phyloP scores from a whole-genome alignment of 2,797 vertebrate species.

The Neosilurus hyrtlii region DNA sequence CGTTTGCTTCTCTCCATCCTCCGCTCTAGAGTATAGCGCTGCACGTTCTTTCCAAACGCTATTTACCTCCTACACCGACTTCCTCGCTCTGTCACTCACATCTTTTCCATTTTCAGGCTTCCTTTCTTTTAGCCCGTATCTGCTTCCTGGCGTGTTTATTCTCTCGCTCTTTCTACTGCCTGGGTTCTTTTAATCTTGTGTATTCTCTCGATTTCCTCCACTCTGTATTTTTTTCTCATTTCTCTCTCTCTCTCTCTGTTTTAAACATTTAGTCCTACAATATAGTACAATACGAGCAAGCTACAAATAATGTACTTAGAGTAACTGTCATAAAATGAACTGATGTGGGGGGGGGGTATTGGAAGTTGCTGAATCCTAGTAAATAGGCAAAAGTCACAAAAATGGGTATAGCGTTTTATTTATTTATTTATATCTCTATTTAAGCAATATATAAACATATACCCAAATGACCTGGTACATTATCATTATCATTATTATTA shows the following conservation, averaged over 20 bases:
- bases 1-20: slow-evolving; percentile 45
- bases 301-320: not conserved
- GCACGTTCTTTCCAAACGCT: slow-evolving; percentile 26
- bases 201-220: too few species aligned
- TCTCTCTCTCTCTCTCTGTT: not conserved
- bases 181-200: slow-evolving; percentile 17
- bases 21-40: slow-evolving; percentile 28
- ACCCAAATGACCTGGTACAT: not conserved
- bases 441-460: not conserved
- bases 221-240: not conserved
- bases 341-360: not conserved
- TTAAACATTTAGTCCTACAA: not conserved
- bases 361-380: not conserved
- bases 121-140: not conserved
- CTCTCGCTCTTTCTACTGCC: not conserved
- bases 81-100: slow-evolving; percentile 35
- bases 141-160: slow-evolving; percentile 2
- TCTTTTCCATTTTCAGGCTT: slow-evolving; percentile 8
- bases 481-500: too few species aligned
- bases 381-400: not conserved
- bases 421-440: not conserved
- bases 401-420: not conserved
- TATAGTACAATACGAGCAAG: not conserved
- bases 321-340: not conserved
- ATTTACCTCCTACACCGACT: slow-evolving; percentile 34